Conservation (phyloP, 2,888 invertebrate genomes). For the Pilophorus perplexus region DNA sequence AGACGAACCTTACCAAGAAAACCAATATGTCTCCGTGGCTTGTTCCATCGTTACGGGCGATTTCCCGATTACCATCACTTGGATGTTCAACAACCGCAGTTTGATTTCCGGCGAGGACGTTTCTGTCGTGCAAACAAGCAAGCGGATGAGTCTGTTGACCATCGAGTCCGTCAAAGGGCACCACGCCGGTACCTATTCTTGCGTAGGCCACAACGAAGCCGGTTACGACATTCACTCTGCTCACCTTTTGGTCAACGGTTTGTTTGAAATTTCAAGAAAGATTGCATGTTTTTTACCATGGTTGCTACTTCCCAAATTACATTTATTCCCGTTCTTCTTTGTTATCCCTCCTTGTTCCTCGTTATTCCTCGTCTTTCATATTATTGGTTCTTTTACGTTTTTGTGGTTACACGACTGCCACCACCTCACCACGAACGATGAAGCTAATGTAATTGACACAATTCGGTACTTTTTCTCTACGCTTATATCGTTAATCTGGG, state of each 20-base stretch:
- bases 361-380: too few species aligned
- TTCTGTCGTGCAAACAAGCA: conserved; percentile 59
- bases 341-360: too few species aligned
- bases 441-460: too few species aligned
- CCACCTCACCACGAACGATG: too few species aligned
- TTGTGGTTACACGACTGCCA: too few species aligned
- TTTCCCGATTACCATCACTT: conserved; percentile 64
- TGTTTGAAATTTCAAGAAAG: too few species aligned
- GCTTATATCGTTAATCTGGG: too few species aligned
- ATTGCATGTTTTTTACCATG: too few species aligned
- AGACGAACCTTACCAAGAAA: conserved; percentile 47
- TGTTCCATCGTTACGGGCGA: conserved; percentile 60
- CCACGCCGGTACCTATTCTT: conserved; percentile 74
- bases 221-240: conserved; percentile 66
- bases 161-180: conserved; percentile 67
- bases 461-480: too few species aligned
- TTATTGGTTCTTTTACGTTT: too few species aligned
- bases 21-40: conserved; percentile 54
- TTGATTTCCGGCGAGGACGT: conserved; percentile 58
- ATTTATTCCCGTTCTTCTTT: too few species aligned
- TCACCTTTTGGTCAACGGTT: conserved; percentile 69
- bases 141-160: conserved; percentile 62
- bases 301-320: too few species aligned
- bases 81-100: conserved; percentile 60
- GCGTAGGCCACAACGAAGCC: conserved; percentile 66